phyloP scores from a whole-genome alignment of 2,888 invertebrate genomes.

The Zaprionus bogoriensis region DNA sequence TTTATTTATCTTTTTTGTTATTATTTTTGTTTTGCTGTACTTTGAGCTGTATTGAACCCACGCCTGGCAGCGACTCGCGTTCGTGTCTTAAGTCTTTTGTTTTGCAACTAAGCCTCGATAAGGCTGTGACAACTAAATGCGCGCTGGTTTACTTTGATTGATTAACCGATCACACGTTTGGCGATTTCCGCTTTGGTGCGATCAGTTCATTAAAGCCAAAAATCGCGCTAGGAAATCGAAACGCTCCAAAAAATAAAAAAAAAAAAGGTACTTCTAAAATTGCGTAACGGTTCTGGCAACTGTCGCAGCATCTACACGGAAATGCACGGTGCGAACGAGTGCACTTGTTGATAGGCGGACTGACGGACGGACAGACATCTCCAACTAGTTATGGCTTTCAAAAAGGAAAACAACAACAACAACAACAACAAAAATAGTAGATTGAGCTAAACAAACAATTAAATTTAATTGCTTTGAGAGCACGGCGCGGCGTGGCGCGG shows the following conservation, averaged over 20 bases:
- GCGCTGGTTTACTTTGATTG: background rate
- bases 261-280: background rate
- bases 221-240: background rate
- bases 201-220: background rate
- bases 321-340: conserved; percentile 25
- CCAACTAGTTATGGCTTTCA: background rate
- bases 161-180: background rate
- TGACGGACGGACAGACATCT: background rate
- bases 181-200: background rate
- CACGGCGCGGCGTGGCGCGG: too few species aligned
- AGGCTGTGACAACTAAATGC: background rate
- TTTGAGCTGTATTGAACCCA: conserved; percentile 1
- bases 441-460: conserved; percentile 41
- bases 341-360: background rate
- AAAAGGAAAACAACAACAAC: background rate
- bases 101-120: conserved; percentile 5
- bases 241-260: background rate
- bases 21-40: background rate
- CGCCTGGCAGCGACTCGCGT: conserved; percentile 28
- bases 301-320: conserved; percentile 31
- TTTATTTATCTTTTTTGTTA: background rate
- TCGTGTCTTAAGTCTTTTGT: conserved; percentile 70
- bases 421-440: background rate
- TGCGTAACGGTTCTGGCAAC: conserved; percentile 23
- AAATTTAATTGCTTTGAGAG: conserved; percentile 50